These are phyloP conservation scores for Thomomys bottae DNA, from an alignment of 2,113 vertebrate genomes.

Conservation along the genomic window DNA sequence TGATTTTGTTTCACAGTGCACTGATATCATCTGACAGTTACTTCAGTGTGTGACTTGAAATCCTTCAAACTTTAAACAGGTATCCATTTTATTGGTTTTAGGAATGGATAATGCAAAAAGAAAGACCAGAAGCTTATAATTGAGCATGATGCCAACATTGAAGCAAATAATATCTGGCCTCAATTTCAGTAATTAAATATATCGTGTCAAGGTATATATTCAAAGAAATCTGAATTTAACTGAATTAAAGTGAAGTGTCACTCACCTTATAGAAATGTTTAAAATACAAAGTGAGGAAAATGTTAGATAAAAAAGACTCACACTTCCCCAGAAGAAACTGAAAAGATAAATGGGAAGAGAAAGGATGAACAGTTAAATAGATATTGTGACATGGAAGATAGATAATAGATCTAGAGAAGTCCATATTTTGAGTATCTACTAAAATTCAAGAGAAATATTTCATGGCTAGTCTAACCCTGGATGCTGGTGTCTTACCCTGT, in stretches of 20 bases:
- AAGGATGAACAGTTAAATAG: background rate
- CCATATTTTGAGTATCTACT: background rate
- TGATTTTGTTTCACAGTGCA: constrained; percentile 25
- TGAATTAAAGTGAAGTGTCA: background rate
- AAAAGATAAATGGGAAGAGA: background rate
- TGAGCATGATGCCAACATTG: background rate
- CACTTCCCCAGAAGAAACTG: background rate
- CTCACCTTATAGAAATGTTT: background rate
- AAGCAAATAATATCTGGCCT: background rate
- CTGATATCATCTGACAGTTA: constrained; percentile 59
- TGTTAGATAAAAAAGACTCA: background rate
- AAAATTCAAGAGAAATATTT: background rate
- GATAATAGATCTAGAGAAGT: background rate
- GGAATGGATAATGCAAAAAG: background rate
- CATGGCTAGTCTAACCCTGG: background rate
- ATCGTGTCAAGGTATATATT: background rate
- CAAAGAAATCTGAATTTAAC: background rate
- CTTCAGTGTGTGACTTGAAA: constrained; percentile 30
- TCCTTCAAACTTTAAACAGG: constrained; percentile 43
- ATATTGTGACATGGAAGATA: background rate
- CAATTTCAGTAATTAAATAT: background rate
- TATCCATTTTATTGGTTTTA: constrained; percentile 25
- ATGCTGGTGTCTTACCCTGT: too few species aligned
- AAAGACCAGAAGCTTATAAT: background rate
- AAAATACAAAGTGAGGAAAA: background rate